Conservation (phyloP, 1,140 invertebrate species). For the Trialeurodes vaporariorum region DNA sequence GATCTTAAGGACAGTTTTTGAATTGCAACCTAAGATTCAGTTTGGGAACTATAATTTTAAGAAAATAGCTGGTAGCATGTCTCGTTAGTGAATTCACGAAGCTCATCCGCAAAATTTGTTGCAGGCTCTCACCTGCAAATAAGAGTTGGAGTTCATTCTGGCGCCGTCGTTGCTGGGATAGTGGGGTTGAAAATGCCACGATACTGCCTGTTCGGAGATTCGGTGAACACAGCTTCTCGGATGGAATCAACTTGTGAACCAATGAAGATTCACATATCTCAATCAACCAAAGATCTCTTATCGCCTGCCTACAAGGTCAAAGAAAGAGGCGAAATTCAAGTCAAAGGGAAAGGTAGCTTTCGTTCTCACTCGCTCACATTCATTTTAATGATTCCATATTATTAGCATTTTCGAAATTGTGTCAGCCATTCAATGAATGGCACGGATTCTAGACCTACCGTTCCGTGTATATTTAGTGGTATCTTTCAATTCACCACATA, state of each 20-base stretch:
- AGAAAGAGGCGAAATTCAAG: slow-evolving; percentile 69
- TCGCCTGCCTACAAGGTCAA: slow-evolving; percentile 60
- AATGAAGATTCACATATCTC: slow-evolving; percentile 90
- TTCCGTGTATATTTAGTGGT: too few relatives aligned
- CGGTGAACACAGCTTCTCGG: slow-evolving; percentile 79
- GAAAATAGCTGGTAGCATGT: too few relatives aligned
- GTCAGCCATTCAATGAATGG: background rate
- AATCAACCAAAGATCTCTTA: slow-evolving; percentile 67
- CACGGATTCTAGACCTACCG: background rate
- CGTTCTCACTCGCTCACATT: background rate
- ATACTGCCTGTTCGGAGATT: slow-evolving; percentile 89
- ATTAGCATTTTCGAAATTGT: background rate
- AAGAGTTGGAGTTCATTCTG: slow-evolving; percentile 78
- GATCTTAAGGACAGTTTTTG: too few relatives aligned
- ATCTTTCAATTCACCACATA: too few relatives aligned
- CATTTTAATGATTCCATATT: slow-evolving; percentile 12
- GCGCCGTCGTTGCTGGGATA: slow-evolving; percentile 86
- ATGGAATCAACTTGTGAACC: slow-evolving; percentile 86
- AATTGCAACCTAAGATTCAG: too few relatives aligned
- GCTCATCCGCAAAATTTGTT: too few relatives aligned
- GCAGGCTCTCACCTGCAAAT: slow-evolving; percentile 75
- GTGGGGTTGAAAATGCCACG: slow-evolving; percentile 91
- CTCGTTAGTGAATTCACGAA: too few relatives aligned
- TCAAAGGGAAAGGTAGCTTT: slow-evolving; percentile 68
- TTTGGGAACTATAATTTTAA: too few relatives aligned